phyloP scores from a whole-genome alignment of 2,113 vertebrate species.

The Silurus meridionalis region DNA sequence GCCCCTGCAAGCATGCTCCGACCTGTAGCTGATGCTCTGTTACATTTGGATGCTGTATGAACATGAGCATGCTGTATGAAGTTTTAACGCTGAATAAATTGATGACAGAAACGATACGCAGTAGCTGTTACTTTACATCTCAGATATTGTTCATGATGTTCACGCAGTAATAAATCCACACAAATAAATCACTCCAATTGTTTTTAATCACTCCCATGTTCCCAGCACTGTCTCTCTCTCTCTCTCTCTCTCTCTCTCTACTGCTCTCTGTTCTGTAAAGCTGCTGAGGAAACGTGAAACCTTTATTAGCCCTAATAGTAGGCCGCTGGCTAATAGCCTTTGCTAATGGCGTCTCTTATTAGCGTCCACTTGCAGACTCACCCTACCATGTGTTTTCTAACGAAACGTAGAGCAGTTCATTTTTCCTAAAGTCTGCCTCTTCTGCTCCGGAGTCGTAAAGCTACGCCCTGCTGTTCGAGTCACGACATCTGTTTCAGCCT shows the following conservation, averaged over 20 bases:
- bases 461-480: slow-evolving; percentile 30
- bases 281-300: background rate
- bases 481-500: slow-evolving; percentile 45
- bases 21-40: background rate
- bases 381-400: slow-evolving; percentile 27
- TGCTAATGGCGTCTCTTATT: background rate
- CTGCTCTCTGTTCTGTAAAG: background rate
- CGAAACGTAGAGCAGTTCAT: slow-evolving; percentile 11
- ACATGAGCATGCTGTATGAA: too few relatives aligned
- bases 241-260: too few relatives aligned
- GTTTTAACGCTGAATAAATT: too few relatives aligned
- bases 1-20: background rate
- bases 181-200: background rate
- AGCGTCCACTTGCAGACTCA: background rate
- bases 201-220: background rate
- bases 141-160: background rate
- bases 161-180: background rate
- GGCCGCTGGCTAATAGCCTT: background rate
- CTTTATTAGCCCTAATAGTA: background rate
- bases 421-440: slow-evolving; percentile 2
- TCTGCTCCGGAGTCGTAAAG: slow-evolving; percentile 5
- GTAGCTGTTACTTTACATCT: background rate
- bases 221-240: background rate
- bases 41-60: background rate
- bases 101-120: background rate